Evolutionary conservation across 2,113 vertebrate species (phyloP).

Genomic region (Oreochromis niloticus): DNA sequence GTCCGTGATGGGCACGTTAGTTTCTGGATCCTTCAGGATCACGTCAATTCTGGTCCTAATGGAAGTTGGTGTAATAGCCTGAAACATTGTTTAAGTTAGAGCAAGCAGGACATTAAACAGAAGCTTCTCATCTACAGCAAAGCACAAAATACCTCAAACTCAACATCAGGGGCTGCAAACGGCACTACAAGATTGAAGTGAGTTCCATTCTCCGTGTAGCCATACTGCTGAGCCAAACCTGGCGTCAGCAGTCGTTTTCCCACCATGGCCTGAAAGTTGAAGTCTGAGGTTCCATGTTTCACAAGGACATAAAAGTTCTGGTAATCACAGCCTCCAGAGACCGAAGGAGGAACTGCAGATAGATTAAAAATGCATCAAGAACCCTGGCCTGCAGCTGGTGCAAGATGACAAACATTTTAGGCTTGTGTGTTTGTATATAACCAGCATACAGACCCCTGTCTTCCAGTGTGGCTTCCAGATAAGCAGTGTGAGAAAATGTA

Average conservation of each 20-base stretch:
- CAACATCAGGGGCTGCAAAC: conserved; percentile 3
- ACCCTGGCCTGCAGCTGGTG: background rate
- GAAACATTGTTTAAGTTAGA: background rate
- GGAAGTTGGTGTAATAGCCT: conserved; percentile 32
- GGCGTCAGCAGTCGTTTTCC: conserved; percentile 31
- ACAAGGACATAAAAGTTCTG: conserved; percentile 52
- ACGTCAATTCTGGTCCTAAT: conserved; percentile 50
- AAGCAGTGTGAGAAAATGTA: conserved; percentile 18
- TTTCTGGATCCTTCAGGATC: conserved; percentile 8
- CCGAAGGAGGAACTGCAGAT: conserved; percentile 20
- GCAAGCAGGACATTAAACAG: background rate
- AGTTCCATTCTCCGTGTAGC: conserved; percentile 40
- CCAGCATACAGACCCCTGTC: conserved; percentile 51
- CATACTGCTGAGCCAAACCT: conserved; percentile 36
- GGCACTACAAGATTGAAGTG: conserved; percentile 56
- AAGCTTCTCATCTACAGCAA: background rate
- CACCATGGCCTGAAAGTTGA: conserved; percentile 38
- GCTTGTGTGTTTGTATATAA: background rate
- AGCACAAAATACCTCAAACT: conserved; percentile 41
- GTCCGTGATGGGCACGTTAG: background rate
- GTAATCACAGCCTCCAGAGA: conserved; percentile 48
- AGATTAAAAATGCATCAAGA: background rate
- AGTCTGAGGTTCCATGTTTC: conserved; percentile 21
- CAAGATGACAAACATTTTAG: background rate
- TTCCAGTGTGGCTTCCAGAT: conserved; percentile 26